These are phyloP conservation scores for Drosophila yakuba DNA, from an alignment of 1,140 invertebrate species.

Conservation along the genomic window DNA sequence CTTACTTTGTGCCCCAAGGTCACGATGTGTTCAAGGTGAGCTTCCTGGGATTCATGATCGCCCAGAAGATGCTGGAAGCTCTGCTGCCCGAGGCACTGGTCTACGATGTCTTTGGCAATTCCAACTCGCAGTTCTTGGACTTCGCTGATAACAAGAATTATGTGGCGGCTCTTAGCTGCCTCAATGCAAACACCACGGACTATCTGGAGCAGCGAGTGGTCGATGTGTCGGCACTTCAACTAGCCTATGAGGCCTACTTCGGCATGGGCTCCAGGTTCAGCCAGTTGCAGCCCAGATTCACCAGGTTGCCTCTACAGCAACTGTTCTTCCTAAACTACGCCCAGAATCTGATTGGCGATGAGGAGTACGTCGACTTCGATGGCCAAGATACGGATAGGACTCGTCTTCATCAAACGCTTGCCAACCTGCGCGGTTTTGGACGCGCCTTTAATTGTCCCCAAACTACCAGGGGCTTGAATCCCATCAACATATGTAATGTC, in stretches of 20 bases:
- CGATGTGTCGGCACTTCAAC: slow-evolving; percentile 51
- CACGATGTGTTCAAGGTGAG: slow-evolving; percentile 70
- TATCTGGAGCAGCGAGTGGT: slow-evolving; percentile 52
- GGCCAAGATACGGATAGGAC: slow-evolving; percentile 51
- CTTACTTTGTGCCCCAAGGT: slow-evolving; percentile 41
- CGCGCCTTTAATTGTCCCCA: slow-evolving; percentile 34
- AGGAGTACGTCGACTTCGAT: slow-evolving; percentile 10
- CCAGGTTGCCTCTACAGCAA: slow-evolving; percentile 33
- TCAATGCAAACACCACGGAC: slow-evolving; percentile 40
- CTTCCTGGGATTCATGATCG: slow-evolving; percentile 63
- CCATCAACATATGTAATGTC: slow-evolving; percentile 4
- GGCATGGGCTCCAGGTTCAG: neutral
- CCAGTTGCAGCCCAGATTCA: slow-evolving; percentile 42
- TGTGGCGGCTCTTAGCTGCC: slow-evolving; percentile 22
- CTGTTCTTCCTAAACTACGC: slow-evolving; percentile 70
- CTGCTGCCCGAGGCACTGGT: slow-evolving; percentile 24
- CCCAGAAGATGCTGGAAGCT: slow-evolving; percentile 62
- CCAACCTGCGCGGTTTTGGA: slow-evolving; percentile 54
- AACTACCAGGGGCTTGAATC: neutral
- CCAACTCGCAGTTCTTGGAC: neutral
- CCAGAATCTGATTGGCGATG: slow-evolving; percentile 47
- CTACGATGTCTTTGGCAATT: slow-evolving; percentile 48
- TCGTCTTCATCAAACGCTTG: slow-evolving; percentile 51
- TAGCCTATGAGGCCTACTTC: slow-evolving; percentile 65
- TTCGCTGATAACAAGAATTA: neutral